Conservation (phyloP, 2,888 invertebrate species). For the Sussaba pulchella region DNA sequence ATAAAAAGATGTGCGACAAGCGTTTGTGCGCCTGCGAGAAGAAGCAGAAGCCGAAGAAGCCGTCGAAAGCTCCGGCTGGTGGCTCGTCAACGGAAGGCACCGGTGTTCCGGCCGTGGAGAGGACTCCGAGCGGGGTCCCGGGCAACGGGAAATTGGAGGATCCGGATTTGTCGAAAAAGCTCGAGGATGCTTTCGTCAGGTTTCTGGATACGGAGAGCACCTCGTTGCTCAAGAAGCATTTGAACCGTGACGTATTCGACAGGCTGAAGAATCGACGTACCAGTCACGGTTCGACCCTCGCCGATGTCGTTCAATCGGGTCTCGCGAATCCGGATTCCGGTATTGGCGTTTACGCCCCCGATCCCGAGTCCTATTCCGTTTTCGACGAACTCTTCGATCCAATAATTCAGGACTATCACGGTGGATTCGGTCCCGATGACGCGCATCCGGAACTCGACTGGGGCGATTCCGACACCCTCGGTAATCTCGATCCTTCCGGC, state of each 20-base stretch:
- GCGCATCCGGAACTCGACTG: constrained; percentile 88
- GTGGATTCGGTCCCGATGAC: constrained; percentile 86
- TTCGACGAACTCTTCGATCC: constrained; percentile 89
- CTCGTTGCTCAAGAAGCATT: constrained; percentile 88
- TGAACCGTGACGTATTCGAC: constrained; percentile 84
- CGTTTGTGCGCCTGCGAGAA: constrained; percentile 75
- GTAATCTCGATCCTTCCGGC: constrained; percentile 87
- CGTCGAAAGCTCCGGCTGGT: constrained; percentile 49
- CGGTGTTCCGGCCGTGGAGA: constrained; percentile 14
- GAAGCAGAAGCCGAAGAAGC: constrained; percentile 59
- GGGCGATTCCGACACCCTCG: constrained; percentile 86
- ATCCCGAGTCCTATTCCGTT: constrained; percentile 88
- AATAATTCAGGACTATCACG: constrained; percentile 89
- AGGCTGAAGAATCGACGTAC: constrained; percentile 86
- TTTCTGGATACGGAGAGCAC: constrained; percentile 85
- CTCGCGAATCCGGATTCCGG: constrained; percentile 88
- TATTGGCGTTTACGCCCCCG: constrained; percentile 89
- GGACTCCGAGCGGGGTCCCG: not conserved
- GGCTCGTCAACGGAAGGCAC: constrained; percentile 38
- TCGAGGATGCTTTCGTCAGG: constrained; percentile 85
- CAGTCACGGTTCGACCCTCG: constrained; percentile 86
- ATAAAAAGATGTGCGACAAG: constrained; percentile 79
- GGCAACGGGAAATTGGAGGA: constrained; percentile 46
- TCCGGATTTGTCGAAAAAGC: constrained; percentile 80
- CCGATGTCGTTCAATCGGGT: constrained; percentile 89